Percentiles rank a stretch among this genome's conserved stretches.
These are phyloP conservation scores for Styela plicata DNA, from an alignment of 23 tunicate species.

Conservation along the genomic window DNA sequence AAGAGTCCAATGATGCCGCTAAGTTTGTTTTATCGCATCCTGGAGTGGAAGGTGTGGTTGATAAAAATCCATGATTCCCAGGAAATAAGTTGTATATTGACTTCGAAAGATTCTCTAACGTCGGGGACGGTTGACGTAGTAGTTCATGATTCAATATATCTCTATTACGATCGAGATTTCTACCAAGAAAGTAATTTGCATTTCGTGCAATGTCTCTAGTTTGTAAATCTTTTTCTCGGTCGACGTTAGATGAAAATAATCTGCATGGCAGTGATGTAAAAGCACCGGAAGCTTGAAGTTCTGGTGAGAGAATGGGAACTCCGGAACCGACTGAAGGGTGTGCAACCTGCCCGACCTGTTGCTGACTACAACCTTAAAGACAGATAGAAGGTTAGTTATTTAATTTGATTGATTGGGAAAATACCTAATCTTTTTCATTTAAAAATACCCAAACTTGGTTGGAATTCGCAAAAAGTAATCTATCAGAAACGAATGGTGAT, in stretches of 20 bases:
- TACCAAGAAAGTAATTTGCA: background rate
- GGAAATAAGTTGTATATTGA: background rate
- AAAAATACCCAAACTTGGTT: too few relatives aligned
- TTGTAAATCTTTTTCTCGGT: background rate
- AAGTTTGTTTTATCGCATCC: background rate
- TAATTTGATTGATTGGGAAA: too few relatives aligned
- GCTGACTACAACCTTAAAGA: too few relatives aligned
- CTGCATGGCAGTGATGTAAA: background rate
- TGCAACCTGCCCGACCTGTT: too few relatives aligned
- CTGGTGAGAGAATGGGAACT: background rate
- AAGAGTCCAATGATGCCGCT: background rate
- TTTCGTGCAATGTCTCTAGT: background rate
- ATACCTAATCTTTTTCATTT: too few relatives aligned
- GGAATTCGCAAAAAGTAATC: too few relatives aligned
- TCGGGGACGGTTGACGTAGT: background rate
- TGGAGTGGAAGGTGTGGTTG: background rate
- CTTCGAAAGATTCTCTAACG: background rate
- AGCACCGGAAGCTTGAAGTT: background rate
- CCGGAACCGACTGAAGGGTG: too few relatives aligned
- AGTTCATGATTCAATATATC: too few relatives aligned
- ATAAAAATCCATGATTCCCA: background rate
- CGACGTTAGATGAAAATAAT: background rate
- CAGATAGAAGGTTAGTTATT: too few relatives aligned
- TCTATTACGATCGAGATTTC: background rate
- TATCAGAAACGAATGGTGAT: too few relatives aligned